These are phyloP conservation scores for Chaetodon trifasciatus DNA, from an alignment of 2,797 vertebrate species.

Conservation along the genomic window DNA sequence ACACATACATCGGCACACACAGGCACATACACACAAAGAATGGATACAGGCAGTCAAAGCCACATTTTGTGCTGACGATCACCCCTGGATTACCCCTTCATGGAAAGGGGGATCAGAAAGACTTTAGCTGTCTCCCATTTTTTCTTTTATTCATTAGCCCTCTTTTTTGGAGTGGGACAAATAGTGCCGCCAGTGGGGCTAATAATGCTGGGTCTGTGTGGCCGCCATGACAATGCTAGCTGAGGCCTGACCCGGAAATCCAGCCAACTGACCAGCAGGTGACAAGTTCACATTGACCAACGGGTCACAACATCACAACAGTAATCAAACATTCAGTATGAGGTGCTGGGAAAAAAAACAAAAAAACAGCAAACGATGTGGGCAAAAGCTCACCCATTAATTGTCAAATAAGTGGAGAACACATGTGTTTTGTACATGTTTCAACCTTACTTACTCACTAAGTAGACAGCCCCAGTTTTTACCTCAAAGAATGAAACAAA, in stretches of 20 bases:
- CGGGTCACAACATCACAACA: conserved; percentile 46
- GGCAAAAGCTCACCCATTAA: neutral
- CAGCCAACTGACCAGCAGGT: conserved; percentile 68
- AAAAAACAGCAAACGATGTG: neutral
- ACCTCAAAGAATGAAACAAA: neutral
- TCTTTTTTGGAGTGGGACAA: conserved; percentile 81
- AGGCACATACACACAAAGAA: conserved; percentile 54
- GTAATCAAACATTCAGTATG: conserved; percentile 4
- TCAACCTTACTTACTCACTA: neutral
- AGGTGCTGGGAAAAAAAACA: neutral
- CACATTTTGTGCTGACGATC: conserved; percentile 85
- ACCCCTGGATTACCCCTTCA: conserved; percentile 82
- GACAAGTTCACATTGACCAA: conserved; percentile 56
- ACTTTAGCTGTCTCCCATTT: conserved; percentile 83
- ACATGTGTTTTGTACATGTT: neutral
- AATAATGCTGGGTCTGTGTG: conserved; percentile 74
- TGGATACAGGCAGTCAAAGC: conserved; percentile 72
- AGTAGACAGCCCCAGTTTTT: neutral
- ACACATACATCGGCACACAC: conserved; percentile 25
- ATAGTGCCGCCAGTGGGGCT: conserved; percentile 74
- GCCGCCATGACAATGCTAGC: conserved; percentile 74
- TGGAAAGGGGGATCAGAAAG: conserved; percentile 86
- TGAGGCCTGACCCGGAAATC: conserved; percentile 72
- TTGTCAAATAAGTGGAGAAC: conserved; percentile 2
- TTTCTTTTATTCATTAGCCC: conserved; percentile 79